Conservation (phyloP, 2,797 vertebrate species). For the Lepilemur ruficaudatus region DNA sequence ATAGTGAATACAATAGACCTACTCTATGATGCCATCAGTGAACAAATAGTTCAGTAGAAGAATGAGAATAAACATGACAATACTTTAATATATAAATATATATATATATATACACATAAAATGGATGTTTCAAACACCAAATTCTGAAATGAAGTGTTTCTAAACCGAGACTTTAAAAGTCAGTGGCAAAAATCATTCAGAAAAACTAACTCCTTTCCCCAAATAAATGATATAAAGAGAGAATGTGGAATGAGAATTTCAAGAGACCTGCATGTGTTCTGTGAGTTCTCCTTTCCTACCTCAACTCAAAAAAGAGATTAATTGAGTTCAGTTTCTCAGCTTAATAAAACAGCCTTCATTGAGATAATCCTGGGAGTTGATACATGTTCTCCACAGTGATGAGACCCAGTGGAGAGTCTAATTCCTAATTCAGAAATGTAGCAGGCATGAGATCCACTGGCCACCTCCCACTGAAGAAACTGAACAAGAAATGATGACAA, state of each 20-base stretch:
- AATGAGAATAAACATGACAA: not conserved
- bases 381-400: not conserved
- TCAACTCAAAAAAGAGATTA: not conserved
- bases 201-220: not conserved
- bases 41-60: not conserved
- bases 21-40: too few species aligned
- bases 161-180: constrained; percentile 37
- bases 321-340: not conserved
- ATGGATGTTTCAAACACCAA: not conserved
- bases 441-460: not conserved
- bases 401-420: not conserved
- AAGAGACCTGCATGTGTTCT: not conserved
- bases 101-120: not conserved
- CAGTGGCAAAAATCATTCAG: not conserved
- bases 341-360: not conserved
- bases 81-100: not conserved
- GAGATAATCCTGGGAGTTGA: not conserved
- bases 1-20: not conserved
- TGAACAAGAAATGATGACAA: not conserved
- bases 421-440: not conserved
- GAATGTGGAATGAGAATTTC: not conserved
- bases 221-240: not conserved
- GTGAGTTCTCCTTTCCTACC: not conserved
- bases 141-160: not conserved
- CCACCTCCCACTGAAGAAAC: rapidly evolving